A percentile compares a stretch with the other conserved stretches of the same genome.
Conservation (phyloP, 2,113 vertebrate species). For the Typhlomys cinereus region DNA sequence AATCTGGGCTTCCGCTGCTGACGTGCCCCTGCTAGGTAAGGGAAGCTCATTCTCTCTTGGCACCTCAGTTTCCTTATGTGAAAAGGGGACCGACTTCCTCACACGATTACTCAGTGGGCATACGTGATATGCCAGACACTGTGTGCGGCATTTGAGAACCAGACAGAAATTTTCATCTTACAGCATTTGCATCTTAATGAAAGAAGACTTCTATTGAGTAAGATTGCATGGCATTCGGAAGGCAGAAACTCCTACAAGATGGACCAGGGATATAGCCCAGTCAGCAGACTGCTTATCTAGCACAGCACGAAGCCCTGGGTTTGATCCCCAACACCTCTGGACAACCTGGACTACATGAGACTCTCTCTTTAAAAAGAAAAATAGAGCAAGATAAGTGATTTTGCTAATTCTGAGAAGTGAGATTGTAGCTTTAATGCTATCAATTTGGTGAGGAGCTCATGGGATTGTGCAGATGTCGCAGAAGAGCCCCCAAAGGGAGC, state of each 20-base stretch:
- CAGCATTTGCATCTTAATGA: constrained; percentile 42
- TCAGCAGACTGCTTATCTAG: background rate
- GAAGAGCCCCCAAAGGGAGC: background rate
- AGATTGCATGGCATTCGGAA: background rate
- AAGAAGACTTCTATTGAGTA: background rate
- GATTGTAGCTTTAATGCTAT: background rate
- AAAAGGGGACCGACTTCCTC: background rate
- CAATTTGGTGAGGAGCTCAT: background rate
- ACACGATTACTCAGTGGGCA: background rate
- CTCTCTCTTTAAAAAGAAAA: background rate
- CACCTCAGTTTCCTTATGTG: constrained; percentile 7
- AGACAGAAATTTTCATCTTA: constrained; percentile 26
- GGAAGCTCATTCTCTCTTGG: background rate
- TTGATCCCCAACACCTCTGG: background rate
- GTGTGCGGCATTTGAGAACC: background rate
- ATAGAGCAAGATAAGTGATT: background rate
- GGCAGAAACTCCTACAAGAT: background rate
- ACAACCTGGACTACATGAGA: background rate
- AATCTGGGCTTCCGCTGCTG: background rate
- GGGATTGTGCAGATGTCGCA: background rate
- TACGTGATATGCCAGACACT: background rate
- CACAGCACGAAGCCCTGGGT: background rate
- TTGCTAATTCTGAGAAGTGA: constrained; percentile 2
- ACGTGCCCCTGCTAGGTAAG: background rate
- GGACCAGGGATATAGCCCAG: background rate